Conservation (phyloP, 2,888 invertebrate species). For the Lordiphosa andalusiaca region DNA sequence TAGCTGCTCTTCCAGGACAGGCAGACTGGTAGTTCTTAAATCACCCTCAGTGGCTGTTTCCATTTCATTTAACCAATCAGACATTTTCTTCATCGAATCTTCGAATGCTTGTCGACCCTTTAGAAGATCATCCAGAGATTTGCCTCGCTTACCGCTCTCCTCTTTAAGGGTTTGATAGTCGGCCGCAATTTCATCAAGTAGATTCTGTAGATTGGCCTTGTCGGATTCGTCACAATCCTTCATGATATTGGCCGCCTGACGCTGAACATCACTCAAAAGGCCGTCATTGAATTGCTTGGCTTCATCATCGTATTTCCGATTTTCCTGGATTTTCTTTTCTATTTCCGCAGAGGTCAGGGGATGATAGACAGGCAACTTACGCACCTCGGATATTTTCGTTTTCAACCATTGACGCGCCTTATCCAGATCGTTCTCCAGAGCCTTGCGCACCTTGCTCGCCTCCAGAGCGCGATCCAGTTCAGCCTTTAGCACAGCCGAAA, state of each 20-base stretch:
- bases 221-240: conserved; percentile 91
- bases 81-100: conserved; percentile 88
- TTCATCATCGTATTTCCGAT: conserved; percentile 88
- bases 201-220: conserved; percentile 84
- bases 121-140: conserved; percentile 86
- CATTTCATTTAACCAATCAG: conserved; percentile 94
- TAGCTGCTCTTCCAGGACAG: conserved; percentile 92
- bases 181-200: conserved; percentile 85
- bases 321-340: conserved; percentile 89
- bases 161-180: conserved; percentile 87
- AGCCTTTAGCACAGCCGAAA: conserved; percentile 86
- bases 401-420: conserved; percentile 91
- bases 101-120: conserved; percentile 91
- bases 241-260: conserved; percentile 88
- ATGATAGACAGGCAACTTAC: conserved; percentile 86
- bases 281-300: conserved; percentile 89
- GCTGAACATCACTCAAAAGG: conserved; percentile 87
- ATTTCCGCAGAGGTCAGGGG: conserved; percentile 90
- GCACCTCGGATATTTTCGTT: conserved; percentile 87
- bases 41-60: conserved; percentile 92
- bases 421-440: conserved; percentile 89
- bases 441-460: conserved; percentile 87
- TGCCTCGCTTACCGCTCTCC: conserved; percentile 87
- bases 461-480: conserved; percentile 87
- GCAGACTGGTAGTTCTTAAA: conserved; percentile 88